A percentile compares a stretch with the other conserved stretches of the same genome.
These are phyloP conservation scores for Campoplex capitator DNA, from an alignment of 2,888 invertebrate genomes.

Conservation along the genomic window DNA sequence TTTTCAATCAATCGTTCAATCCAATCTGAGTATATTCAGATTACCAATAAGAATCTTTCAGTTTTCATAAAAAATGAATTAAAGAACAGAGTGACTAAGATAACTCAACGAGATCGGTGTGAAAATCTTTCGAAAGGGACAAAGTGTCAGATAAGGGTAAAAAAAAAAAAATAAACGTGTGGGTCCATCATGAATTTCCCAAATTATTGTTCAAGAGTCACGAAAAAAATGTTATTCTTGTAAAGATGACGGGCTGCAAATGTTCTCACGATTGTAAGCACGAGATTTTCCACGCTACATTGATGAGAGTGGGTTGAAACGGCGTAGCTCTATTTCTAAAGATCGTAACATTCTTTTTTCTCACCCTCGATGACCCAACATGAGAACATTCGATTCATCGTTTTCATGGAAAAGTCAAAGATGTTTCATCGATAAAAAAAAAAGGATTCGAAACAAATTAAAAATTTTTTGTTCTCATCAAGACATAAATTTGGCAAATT, in stretches of 20 bases:
- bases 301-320: neutral
- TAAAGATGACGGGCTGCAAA: constrained; percentile 46
- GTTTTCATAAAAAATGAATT: neutral
- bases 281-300: constrained; percentile 9
- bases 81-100: neutral
- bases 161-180: constrained; percentile 9
- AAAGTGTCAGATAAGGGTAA: neutral
- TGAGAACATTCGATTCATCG: constrained; percentile 7
- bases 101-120: constrained; percentile 11
- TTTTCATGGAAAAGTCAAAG: constrained; percentile 9
- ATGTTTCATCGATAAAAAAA: neutral
- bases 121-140: constrained; percentile 3
- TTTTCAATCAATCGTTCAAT: neutral
- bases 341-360: constrained; percentile 39
- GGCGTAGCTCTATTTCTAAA: neutral
- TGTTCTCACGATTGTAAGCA: constrained; percentile 44
- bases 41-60: neutral
- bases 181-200: constrained; percentile 34
- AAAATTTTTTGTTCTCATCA: neutral
- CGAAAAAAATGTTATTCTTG: constrained; percentile 16
- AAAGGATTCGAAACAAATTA: neutral
- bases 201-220: constrained; percentile 19
- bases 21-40: neutral
- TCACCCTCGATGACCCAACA: constrained; percentile 9
- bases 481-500: neutral